phyloP scores from a whole-genome alignment of 2,113 vertebrate genomes.

The Phylloscopus trochiloides region DNA sequence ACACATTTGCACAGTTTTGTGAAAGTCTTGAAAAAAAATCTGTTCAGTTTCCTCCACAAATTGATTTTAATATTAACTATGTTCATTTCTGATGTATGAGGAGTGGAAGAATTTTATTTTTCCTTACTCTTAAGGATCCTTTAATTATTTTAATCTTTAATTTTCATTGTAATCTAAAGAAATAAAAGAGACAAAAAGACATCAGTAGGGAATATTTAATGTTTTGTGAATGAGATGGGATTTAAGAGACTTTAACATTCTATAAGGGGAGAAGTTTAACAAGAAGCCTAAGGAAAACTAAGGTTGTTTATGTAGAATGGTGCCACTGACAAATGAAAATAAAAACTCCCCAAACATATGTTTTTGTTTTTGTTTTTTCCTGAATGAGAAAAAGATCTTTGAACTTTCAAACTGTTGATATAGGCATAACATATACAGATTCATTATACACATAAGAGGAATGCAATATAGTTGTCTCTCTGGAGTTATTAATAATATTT shows the following conservation, averaged over 20 bases:
- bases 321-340: not conserved
- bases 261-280: not conserved
- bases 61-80: not conserved
- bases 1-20: not conserved
- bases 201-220: not conserved
- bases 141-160: not conserved
- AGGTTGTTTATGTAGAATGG: not conserved
- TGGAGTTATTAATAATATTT: not conserved
- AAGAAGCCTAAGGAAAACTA: not conserved
- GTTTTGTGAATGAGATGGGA: not conserved
- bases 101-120: not conserved
- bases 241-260: not conserved
- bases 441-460: not conserved
- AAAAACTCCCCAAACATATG: rapidly evolving
- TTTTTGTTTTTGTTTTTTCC: not conserved
- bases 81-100: not conserved
- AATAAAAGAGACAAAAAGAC: not conserved
- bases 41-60: not conserved
- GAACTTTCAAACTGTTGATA: not conserved
- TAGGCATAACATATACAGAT: not conserved
- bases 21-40: not conserved
- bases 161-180: not conserved
- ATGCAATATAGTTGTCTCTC: not conserved
- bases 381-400: not conserved
- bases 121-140: not conserved